A percentile compares a stretch with the other conserved stretches of the same genome.
Conservation (phyloP, 1,140 invertebrate species). For the Drosophila willistoni region DNA sequence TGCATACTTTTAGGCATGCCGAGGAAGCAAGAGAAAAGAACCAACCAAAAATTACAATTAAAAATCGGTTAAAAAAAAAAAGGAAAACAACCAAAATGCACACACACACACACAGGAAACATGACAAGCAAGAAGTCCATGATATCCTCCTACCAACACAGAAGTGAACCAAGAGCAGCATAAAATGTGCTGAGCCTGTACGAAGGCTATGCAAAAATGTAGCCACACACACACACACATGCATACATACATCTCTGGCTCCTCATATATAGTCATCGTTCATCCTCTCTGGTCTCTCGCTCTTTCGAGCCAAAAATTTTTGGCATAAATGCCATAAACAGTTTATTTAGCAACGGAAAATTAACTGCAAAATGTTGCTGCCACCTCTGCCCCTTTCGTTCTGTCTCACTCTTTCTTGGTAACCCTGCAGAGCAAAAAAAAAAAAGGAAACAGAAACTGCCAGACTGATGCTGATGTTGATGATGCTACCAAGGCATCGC, state of each 20-base stretch:
- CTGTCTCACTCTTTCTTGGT: no score
- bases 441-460: no score
- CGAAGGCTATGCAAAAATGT: constrained; percentile 61
- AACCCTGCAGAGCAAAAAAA: constrained; percentile 32
- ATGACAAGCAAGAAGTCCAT: constrained; percentile 39
- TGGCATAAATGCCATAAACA: constrained; percentile 82
- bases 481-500: constrained; percentile 59
- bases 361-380: constrained; percentile 75
- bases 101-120: constrained; percentile 4
- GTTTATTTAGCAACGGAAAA: constrained; percentile 81
- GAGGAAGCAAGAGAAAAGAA: not conserved
- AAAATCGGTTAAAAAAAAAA: constrained; percentile 37
- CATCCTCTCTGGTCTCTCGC: constrained; percentile 43
- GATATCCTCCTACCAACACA: not conserved
- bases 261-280: constrained; percentile 66
- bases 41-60: constrained; percentile 67
- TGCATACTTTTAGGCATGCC: constrained; percentile 13
- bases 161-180: constrained; percentile 5
- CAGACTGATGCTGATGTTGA: constrained; percentile 47
- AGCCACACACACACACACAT: constrained; percentile 22
- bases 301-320: constrained; percentile 70
- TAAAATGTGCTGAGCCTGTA: constrained; percentile 27
- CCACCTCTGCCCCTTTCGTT: not conserved
- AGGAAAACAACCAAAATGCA: constrained; percentile 23
- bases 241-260: constrained; percentile 19